Evolutionary conservation across 2,113 vertebrate genomes (phyloP).

Genomic region (Periophthalmodon schlosseri): DNA sequence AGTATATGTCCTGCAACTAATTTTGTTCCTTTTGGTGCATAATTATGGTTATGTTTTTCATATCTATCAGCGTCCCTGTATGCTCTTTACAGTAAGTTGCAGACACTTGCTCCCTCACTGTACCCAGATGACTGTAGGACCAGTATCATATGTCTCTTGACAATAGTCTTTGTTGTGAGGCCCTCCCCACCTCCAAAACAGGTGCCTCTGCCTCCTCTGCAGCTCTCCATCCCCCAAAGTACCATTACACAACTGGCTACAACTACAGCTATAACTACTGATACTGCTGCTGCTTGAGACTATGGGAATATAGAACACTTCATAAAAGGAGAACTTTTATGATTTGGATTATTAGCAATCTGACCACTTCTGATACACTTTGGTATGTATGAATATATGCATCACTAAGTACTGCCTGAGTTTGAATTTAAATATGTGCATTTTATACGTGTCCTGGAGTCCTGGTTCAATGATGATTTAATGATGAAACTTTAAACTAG

Average conservation of each 20-base stretch:
- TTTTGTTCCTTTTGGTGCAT: background rate
- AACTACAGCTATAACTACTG: background rate
- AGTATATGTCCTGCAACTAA: too few species aligned
- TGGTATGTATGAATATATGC: slow-evolving; percentile 59
- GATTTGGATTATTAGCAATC: slow-evolving; percentile 18
- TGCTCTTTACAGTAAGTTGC: background rate
- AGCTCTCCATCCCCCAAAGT: slow-evolving; percentile 23
- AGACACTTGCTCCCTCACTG: background rate
- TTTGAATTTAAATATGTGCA: too few species aligned
- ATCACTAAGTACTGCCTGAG: too few species aligned
- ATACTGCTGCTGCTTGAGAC: background rate
- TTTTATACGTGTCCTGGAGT: too few species aligned
- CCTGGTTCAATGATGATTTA: too few species aligned
- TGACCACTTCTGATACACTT: slow-evolving; percentile 17
- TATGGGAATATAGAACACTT: slow-evolving; percentile 31
- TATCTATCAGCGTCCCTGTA: background rate
- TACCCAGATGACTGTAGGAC: background rate
- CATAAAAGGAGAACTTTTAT: background rate
- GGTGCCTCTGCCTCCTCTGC: background rate
- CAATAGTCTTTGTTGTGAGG: background rate
- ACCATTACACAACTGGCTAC: slow-evolving; percentile 8
- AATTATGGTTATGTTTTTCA: background rate
- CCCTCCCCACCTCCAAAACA: slow-evolving; percentile 24
- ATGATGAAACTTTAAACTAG: too few species aligned
- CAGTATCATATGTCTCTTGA: background rate